A percentile compares a stretch with the other conserved stretches of the same genome.
phyloP scores from a whole-genome alignment of 2,113 vertebrate species.

The Uropsilus gracilis region DNA sequence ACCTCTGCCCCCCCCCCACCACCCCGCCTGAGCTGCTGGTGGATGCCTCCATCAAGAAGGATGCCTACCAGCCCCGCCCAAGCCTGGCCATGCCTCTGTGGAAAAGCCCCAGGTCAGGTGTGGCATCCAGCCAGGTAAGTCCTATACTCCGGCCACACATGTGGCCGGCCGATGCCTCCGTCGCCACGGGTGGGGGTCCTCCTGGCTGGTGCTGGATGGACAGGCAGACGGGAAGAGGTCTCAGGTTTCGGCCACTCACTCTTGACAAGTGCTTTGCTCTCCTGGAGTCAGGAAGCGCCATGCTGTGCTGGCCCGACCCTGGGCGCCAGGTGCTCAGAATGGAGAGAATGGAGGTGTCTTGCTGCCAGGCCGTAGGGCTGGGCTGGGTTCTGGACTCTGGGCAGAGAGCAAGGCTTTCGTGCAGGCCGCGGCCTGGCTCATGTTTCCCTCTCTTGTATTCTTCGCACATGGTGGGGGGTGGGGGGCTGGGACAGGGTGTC shows the following conservation, averaged over 20 bases:
- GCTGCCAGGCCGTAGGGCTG: neutral
- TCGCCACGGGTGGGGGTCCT: neutral
- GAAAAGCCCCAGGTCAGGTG: neutral
- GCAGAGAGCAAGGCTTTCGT: neutral
- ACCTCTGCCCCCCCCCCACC: too few relatives aligned
- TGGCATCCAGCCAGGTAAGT: rapidly evolving
- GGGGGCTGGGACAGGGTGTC: rapidly evolving
- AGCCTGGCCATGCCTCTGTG: neutral
- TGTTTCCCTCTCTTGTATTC: neutral
- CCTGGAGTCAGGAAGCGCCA: neutral
- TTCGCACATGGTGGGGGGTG: neutral
- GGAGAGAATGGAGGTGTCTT: neutral
- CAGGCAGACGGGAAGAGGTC: neutral
- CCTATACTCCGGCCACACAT: neutral
- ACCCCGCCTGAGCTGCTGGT: neutral
- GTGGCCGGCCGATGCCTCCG: neutral
- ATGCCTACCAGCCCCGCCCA: neutral
- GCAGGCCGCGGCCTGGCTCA: neutral
- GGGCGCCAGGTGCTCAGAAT: neutral
- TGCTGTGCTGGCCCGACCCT: too few relatives aligned
- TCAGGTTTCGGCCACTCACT: neutral
- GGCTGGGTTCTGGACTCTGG: neutral
- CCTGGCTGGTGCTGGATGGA: too few relatives aligned
- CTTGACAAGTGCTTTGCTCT: neutral
- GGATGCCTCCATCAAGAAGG: neutral